Evolutionary conservation across 2,888 invertebrate species (phyloP).

Genomic region (Myopa testacea): DNA sequence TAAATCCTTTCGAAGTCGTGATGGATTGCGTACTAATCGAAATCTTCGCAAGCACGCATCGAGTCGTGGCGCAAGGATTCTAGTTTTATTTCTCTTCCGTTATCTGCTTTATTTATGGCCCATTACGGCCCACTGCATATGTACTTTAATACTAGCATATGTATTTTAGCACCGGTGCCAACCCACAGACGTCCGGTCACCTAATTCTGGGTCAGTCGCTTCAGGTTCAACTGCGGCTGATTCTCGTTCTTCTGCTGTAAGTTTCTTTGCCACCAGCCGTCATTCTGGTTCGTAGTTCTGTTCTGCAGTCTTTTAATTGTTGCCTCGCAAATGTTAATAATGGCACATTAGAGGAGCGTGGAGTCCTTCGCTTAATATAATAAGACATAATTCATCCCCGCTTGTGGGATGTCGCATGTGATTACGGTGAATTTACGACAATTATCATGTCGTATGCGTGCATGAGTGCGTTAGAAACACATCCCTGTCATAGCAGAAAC

Average conservation of each 20-base stretch:
- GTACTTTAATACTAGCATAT: conserved; percentile 49
- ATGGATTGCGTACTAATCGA: conserved; percentile 24
- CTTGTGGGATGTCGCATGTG: conserved; percentile 9
- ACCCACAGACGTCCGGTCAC: not conserved
- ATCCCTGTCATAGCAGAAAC: not conserved
- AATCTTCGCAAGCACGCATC: conserved; percentile 22
- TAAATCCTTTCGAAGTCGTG: not conserved
- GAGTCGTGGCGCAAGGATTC: conserved; percentile 30
- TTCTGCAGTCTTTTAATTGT: conserved; percentile 53
- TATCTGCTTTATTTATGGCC: conserved; percentile 62
- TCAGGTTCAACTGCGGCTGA: not conserved
- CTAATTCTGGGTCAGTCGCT: conserved; percentile 1
- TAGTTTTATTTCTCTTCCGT: conserved; percentile 55
- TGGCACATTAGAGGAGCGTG: conserved; percentile 50
- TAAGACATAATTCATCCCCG: conserved; percentile 57
- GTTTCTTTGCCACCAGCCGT: not conserved
- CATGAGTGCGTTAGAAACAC: not conserved
- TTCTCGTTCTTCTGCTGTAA: not conserved
- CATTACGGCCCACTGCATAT: conserved; percentile 62
- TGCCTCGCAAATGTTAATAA: conserved; percentile 60
- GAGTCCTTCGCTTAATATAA: conserved; percentile 57
- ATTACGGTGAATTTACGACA: conserved; percentile 34
- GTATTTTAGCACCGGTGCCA: not conserved
- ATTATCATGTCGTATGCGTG: conserved; percentile 25
- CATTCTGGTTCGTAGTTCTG: not conserved